Evolutionary conservation across 2,888 invertebrate species (phyloP).

Genomic region (Trissonchulus sp.): DNA sequence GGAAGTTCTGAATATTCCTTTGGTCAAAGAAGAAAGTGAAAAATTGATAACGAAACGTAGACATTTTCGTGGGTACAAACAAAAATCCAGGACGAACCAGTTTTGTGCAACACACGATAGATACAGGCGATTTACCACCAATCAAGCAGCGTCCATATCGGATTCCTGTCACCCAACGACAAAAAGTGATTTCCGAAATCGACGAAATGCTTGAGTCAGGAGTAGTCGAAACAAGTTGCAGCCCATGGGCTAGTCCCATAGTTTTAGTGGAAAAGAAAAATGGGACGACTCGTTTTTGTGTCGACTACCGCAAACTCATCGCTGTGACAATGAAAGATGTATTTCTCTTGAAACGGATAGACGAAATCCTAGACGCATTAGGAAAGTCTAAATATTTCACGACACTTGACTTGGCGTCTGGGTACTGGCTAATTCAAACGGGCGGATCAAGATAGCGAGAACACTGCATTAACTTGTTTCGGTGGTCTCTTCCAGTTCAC

Average conservation of each 20-base stretch:
- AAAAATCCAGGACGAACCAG: not conserved
- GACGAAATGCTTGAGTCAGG: not conserved
- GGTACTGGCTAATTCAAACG: no score
- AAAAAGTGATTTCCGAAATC: no score
- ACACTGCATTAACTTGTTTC: no score
- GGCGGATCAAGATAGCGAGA: no score
- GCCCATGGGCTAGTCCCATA: constrained; percentile 48
- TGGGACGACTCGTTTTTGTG: constrained; percentile 37
- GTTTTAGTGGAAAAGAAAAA: constrained; percentile 49
- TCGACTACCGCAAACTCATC: constrained; percentile 39
- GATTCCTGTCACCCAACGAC: not conserved
- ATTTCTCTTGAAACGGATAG: constrained; percentile 31
- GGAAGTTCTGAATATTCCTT: no score
- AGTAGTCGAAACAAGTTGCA: constrained; percentile 39
- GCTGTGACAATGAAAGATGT: constrained; percentile 31
- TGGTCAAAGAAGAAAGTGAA: no score
- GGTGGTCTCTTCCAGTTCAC: no score
- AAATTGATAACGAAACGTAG: no score
- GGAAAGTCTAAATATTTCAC: no score
- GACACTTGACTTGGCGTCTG: no score
- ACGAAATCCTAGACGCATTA: constrained; percentile 30
- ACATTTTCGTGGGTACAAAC: no score
- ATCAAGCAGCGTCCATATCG: not conserved
- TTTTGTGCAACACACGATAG: not conserved
- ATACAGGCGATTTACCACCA: not conserved